These are phyloP conservation scores for Enteromius mattozi DNA, from an alignment of 2,797 vertebrate species.

Conservation along the genomic window DNA sequence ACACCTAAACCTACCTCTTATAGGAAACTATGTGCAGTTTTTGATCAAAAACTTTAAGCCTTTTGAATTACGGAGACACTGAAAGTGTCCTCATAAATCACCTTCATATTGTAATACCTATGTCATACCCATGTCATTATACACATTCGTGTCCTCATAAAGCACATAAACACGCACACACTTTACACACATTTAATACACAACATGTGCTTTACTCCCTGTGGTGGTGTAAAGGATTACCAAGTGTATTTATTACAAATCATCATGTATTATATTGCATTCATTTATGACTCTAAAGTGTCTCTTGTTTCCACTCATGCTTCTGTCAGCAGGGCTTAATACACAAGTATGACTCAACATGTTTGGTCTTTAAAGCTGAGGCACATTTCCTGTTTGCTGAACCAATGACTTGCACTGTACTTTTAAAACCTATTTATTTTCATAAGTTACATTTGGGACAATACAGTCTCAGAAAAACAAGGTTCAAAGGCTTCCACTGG, in stretches of 20 bases:
- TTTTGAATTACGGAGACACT: no score
- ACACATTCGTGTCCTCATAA: no score
- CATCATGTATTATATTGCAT: background rate
- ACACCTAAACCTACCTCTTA: no score
- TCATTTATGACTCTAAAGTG: background rate
- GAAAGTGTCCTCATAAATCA: no score
- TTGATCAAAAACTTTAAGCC: no score
- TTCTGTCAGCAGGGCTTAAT: constrained; percentile 32
- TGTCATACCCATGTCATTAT: no score
- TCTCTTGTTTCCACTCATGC: constrained; percentile 19
- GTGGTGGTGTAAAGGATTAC: constrained; percentile 21
- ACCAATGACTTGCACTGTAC: constrained; percentile 53
- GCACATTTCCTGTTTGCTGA: constrained; percentile 27
- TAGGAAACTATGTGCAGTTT: no score
- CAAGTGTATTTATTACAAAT: constrained; percentile 16
- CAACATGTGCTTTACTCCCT: constrained; percentile 28
- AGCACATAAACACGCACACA: background rate
- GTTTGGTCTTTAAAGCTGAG: constrained; percentile 22
- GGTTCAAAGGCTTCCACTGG: background rate
- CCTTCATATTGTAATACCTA: no score
- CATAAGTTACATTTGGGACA: background rate
- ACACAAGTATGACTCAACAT: constrained; percentile 16
- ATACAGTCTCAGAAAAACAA: background rate
- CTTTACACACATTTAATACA: constrained; percentile 42
- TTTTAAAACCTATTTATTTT: background rate